Evolutionary conservation across 2,113 vertebrate genomes (phyloP).

Genomic region (Nipponia nippon): DNA sequence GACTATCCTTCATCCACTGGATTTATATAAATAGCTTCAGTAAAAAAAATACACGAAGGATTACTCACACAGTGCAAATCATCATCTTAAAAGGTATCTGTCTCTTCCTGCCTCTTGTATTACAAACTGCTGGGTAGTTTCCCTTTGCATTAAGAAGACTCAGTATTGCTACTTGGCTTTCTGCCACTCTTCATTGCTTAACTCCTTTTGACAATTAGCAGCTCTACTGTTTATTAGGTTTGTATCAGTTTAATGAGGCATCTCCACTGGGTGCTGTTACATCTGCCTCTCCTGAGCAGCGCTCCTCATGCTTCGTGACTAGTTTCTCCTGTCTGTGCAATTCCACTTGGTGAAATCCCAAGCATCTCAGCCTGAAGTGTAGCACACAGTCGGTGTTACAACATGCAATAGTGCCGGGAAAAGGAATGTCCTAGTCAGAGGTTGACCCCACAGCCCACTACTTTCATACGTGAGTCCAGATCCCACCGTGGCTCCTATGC

Average conservation of each 20-base stretch:
- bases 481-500: rapidly evolving
- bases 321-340: not conserved
- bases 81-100: not conserved
- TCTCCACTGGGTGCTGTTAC: not conserved
- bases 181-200: slow-evolving; percentile 1
- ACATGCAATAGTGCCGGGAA: not conserved
- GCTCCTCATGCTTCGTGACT: not conserved
- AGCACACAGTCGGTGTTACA: not conserved
- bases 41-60: not conserved
- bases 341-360: not conserved
- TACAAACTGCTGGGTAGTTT: not conserved
- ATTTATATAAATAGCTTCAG: not conserved
- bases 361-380: not conserved
- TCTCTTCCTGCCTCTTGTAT: not conserved
- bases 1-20: not conserved
- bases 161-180: not conserved
- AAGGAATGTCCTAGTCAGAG: not conserved
- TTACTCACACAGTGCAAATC: not conserved
- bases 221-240: not conserved
- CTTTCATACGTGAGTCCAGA: rapidly evolving
- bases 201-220: not conserved
- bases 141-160: not conserved
- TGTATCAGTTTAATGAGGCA: not conserved
- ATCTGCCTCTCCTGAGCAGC: not conserved
- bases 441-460: not conserved